Percentiles rank a stretch among this genome's conserved stretches.
These are phyloP conservation scores for Natator depressus DNA, from an alignment of 2,113 vertebrate genomes.

Conservation along the genomic window DNA sequence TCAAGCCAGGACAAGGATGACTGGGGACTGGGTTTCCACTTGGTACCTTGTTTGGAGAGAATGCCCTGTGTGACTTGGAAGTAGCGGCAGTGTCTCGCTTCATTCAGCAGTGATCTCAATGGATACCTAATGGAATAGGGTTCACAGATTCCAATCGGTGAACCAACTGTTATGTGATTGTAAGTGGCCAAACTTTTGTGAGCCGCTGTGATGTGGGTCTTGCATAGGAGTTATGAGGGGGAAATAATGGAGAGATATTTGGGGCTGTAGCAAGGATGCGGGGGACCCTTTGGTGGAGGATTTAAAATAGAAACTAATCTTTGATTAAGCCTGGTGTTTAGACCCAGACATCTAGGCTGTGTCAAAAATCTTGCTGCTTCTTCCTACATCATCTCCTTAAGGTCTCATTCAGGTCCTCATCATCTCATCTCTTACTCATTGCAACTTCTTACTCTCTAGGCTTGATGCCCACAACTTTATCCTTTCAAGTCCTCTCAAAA, in stretches of 20 bases:
- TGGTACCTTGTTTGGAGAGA: background rate
- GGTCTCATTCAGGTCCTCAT: background rate
- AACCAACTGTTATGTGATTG: background rate
- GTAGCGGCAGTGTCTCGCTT: background rate
- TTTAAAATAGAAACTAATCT: slow-evolving; percentile 13
- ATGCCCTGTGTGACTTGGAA: background rate
- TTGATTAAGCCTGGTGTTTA: background rate
- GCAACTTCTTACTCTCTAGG: background rate
- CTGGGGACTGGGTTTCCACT: background rate
- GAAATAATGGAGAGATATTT: background rate
- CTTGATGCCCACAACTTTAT: background rate
- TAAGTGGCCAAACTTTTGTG: background rate
- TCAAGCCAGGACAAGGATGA: background rate
- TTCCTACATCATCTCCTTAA: background rate
- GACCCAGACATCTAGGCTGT: background rate
- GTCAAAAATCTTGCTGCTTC: background rate
- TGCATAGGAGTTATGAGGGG: background rate
- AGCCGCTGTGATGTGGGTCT: background rate
- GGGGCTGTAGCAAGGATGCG: background rate
- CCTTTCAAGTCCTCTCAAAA: background rate
- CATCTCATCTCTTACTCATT: background rate
- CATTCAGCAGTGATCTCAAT: background rate
- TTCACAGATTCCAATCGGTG: background rate
- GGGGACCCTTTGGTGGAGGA: background rate
- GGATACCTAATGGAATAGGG: background rate